Percentiles rank a stretch among this genome's conserved stretches.
phyloP scores from a whole-genome alignment of 2,888 invertebrate genomes.

The Ischnura elegans region DNA sequence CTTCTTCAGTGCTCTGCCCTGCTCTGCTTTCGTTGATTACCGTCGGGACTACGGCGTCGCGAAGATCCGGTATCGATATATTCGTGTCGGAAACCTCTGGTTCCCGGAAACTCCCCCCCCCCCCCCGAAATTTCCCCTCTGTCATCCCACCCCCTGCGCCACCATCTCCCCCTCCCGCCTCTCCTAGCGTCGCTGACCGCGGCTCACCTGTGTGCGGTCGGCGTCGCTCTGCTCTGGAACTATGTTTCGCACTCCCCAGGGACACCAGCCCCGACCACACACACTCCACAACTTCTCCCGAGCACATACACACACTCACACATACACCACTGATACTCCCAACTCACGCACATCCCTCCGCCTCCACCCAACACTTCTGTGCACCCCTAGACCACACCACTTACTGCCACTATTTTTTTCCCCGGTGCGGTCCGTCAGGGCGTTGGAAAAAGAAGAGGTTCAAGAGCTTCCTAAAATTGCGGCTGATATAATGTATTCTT shows the following conservation, averaged over 20 bases:
- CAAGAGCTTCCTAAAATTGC: no score
- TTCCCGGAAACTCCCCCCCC: no score
- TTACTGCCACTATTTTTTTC: not conserved
- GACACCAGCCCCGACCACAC: not conserved
- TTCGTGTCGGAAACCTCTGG: no score
- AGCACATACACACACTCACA: not conserved
- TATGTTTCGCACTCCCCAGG: conserved; percentile 8
- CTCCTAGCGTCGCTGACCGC: not conserved
- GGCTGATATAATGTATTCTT: no score
- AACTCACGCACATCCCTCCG: not conserved
- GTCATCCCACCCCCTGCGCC: no score
- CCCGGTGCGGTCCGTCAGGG: not conserved
- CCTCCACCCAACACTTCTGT: not conserved
- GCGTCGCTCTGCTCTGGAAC: not conserved
- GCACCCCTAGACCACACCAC: not conserved
- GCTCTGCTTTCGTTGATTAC: no score
- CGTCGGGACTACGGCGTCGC: no score
- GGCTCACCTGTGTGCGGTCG: conserved; percentile 50
- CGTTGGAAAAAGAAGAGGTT: not conserved
- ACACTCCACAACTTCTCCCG: not conserved
- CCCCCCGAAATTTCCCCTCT: no score
- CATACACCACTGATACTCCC: not conserved
- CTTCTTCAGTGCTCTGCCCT: no score
- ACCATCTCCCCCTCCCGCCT: not conserved
- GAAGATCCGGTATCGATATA: no score